Percentiles rank a stretch among this genome's conserved stretches.
phyloP scores from a whole-genome alignment of 2,113 vertebrate species.

The Ophiodon elongatus region DNA sequence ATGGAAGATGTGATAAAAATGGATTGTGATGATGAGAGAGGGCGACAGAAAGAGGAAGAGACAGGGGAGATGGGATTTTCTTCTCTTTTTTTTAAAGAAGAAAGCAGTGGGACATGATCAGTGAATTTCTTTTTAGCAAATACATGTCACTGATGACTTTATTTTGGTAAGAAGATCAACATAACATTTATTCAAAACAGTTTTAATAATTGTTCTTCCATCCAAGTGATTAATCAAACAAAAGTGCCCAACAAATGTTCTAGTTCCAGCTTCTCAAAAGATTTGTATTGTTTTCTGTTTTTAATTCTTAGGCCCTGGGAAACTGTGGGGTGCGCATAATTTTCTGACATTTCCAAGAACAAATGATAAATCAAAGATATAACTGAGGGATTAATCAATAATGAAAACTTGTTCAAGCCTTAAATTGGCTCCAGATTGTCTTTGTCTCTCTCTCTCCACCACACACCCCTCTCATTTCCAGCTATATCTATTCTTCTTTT shows the following conservation, averaged over 20 bases:
- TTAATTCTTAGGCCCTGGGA: background rate
- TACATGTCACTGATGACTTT: background rate
- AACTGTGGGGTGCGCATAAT: background rate
- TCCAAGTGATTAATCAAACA: background rate
- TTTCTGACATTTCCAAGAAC: background rate
- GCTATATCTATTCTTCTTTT: conserved; percentile 2
- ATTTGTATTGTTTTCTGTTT: background rate
- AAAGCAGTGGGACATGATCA: background rate
- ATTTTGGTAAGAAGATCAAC: background rate
- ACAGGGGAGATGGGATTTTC: background rate
- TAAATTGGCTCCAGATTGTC: background rate
- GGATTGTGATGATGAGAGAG: conserved; percentile 6
- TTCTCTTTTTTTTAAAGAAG: background rate
- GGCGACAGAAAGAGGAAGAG: conserved; percentile 1
- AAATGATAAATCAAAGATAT: background rate
- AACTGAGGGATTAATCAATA: background rate
- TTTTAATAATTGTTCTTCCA: background rate
- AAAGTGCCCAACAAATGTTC: background rate
- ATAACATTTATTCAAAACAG: background rate
- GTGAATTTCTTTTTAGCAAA: too few relatives aligned
- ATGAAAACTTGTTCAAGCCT: background rate
- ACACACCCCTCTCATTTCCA: background rate
- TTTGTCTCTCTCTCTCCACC: background rate
- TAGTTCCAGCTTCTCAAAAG: background rate
- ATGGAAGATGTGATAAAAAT: conserved; percentile 41